Percentiles rank a stretch among this genome's conserved stretches.
Conservation (phyloP, 2,113 vertebrate genomes). For the Ameiurus melas region DNA sequence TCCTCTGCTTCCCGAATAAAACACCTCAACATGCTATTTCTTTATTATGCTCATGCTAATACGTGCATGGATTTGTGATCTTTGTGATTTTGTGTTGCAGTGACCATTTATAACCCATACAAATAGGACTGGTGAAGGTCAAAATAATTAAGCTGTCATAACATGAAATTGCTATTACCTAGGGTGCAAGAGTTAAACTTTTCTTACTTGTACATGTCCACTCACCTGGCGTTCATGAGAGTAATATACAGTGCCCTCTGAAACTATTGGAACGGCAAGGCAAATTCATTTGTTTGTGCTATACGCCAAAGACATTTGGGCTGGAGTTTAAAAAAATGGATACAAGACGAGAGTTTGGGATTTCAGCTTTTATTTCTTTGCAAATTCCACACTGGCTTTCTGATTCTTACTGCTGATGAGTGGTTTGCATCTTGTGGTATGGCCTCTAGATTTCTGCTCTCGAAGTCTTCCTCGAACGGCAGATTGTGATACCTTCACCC, state of each 20-base stretch:
- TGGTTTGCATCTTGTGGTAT: too few relatives aligned
- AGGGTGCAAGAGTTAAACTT: neutral
- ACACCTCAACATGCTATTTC: neutral
- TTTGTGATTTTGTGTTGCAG: neutral
- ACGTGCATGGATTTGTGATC: neutral
- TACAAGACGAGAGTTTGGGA: too few relatives aligned
- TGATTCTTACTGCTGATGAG: too few relatives aligned
- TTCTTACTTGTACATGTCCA: neutral
- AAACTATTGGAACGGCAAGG: too few relatives aligned
- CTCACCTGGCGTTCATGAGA: neutral
- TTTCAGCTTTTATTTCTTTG: too few relatives aligned
- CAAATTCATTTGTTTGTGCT: too few relatives aligned
- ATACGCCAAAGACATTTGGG: too few relatives aligned
- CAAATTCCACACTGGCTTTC: too few relatives aligned
- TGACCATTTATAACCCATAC: neutral
- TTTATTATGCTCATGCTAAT: neutral
- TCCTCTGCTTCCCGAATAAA: neutral
- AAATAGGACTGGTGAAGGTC: neutral
- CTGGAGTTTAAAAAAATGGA: too few relatives aligned
- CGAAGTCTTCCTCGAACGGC: too few relatives aligned
- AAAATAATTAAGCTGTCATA: neutral
- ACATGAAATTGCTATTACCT: neutral
- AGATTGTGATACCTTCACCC: too few relatives aligned
- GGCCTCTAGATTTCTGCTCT: too few relatives aligned
- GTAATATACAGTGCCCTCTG: neutral